Evolutionary conservation across 2,888 invertebrate species (phyloP), one percentile per base, ranked within the genome.

Genomic region (Exocentrus adspersus): DNA sequence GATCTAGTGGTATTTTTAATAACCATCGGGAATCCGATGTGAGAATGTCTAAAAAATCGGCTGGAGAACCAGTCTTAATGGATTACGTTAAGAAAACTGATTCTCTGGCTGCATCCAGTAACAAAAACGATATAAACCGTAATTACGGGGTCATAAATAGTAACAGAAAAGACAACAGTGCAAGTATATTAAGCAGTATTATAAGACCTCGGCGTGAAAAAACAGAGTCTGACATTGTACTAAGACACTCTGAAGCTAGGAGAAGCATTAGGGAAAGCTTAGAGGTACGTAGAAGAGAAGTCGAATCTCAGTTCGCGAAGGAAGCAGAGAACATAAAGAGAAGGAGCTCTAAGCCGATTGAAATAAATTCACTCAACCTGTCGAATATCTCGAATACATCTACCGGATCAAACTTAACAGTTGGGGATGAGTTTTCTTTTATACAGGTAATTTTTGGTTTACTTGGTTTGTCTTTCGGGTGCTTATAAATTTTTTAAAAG

Each of bases 171-270:
- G 68, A 71, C 37, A 67, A 71, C n/a, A n/a, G n/a, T n/a, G n/a
- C n/a, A n/a, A n/a, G n/a, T 41, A 70, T 77, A 61, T 72, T 76
- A 56, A 73, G 71, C 53, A 82, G 77, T 77, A 84, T 88, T 70
- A 80, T 89, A 73, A 87, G 87, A 77, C 92, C 92, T 53, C 87
- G 94, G 77, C 87, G 94, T 77, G 94, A 94, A 87, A 93, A 93
- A 86, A 94, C 94, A 79, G 94, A 94, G 85, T 93, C 93, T 65
- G 92, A 93, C 82, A 93, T 94, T 80, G 90, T 92, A 75, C 87
- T 92, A 79, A 87, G 91, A 77, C 89, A 86, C 81, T 84, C 86
- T 52, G 85, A 85, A 64, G 83, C 84, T 63, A 81, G 86, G 58
- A 84, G 84, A 71, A 85, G 85, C 69, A 81, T 85, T 48, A 77